Percentiles rank a stretch among this genome's conserved stretches.
Evolutionary conservation across 2,888 invertebrate species (phyloP).

Genomic region (Emmelina monodactyla): DNA sequence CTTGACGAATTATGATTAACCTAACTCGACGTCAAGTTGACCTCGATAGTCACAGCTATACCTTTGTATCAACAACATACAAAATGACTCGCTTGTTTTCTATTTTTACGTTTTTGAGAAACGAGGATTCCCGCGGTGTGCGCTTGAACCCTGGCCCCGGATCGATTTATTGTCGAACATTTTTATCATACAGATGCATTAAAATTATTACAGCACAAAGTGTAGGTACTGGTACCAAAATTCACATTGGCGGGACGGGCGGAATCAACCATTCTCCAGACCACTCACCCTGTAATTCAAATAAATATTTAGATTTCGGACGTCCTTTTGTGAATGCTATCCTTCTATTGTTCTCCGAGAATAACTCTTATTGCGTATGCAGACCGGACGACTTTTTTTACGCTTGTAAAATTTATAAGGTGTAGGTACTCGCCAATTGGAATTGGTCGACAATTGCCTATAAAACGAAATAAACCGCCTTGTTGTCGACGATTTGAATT

Average conservation of each 20-base stretch:
- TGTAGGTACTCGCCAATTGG: conserved; percentile 20
- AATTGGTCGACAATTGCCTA: conserved; percentile 21
- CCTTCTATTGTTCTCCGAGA: conserved; percentile 29
- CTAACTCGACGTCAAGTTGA: no score
- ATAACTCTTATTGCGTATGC: conserved; percentile 19
- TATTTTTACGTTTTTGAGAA: conserved; percentile 1
- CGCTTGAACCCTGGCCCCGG: background rate
- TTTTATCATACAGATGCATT: conserved; percentile 1
- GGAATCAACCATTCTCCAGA: conserved; percentile 2
- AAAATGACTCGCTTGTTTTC: conserved; percentile 1
- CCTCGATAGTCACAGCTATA: no score
- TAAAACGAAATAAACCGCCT: conserved; percentile 9
- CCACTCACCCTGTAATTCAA: conserved; percentile 6
- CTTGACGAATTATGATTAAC: no score
- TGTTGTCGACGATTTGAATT: background rate
- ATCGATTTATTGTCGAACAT: conserved; percentile 1
- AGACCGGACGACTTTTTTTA: conserved; percentile 19
- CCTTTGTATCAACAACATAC: no score
- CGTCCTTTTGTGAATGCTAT: conserved; percentile 31
- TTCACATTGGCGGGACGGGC: background rate
- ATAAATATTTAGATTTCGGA: conserved; percentile 37
- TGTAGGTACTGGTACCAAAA: background rate
- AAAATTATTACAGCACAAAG: no score
- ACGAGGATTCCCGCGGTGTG: background rate
- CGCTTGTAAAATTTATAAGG: conserved; percentile 33